Evolutionary conservation across 2,888 invertebrate species (phyloP).

Genomic region (Parnassius smintheus): DNA sequence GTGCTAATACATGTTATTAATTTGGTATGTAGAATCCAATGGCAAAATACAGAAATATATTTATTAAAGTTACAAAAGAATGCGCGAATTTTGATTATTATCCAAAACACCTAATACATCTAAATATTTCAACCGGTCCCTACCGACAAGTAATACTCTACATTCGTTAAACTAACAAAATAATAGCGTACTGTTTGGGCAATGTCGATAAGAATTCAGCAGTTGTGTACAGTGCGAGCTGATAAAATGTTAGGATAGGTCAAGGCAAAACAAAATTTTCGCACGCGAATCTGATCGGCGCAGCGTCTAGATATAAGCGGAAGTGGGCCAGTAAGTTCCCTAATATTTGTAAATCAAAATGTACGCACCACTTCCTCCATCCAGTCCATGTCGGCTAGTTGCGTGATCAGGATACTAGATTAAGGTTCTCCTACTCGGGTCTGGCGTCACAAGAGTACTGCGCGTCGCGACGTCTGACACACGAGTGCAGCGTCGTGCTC

Average conservation of each 20-base stretch:
- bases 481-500: conserved; percentile 75
- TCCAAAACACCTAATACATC: too few relatives aligned
- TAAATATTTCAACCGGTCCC: background rate
- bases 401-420: conserved; percentile 44
- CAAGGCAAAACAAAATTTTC: conserved; percentile 57
- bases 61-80: too few relatives aligned
- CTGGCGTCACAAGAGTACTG: conserved; percentile 66
- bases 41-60: too few relatives aligned
- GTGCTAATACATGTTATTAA: conserved; percentile 2
- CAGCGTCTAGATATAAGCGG: conserved; percentile 5
- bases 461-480: conserved; percentile 76
- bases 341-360: conserved; percentile 35
- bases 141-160: conserved; percentile 3
- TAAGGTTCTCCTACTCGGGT: conserved; percentile 55
- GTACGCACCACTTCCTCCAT: conserved; percentile 78
- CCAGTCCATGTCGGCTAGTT: conserved; percentile 73
- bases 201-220: conserved; percentile 49
- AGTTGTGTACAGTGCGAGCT: conserved; percentile 41
- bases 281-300: conserved; percentile 27
- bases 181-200: conserved; percentile 15
- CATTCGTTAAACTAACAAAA: conserved; percentile 10
- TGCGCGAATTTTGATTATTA: too few relatives aligned
- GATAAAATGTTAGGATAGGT: conserved; percentile 78
- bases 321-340: background rate
- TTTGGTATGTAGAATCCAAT: too few relatives aligned